These are phyloP conservation scores for Cyprinodon brontotheroides DNA, from an alignment of 2,113 vertebrate genomes.

Conservation along the genomic window DNA sequence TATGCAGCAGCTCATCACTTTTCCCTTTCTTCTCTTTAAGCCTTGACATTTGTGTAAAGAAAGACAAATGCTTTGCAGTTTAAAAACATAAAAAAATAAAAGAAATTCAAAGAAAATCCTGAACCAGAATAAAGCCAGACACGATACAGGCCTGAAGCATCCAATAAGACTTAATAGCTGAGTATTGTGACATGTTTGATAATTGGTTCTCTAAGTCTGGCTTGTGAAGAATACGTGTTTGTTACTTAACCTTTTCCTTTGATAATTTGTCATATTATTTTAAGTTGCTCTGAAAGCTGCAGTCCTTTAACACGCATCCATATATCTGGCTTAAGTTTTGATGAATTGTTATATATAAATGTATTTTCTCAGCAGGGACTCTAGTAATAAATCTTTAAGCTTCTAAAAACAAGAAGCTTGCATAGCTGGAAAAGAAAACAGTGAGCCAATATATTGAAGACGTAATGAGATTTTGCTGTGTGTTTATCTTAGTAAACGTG, in stretches of 20 bases:
- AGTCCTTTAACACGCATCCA: neutral
- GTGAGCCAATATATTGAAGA: neutral
- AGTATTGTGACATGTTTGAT: constrained; percentile 3
- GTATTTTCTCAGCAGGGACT: constrained; percentile 1
- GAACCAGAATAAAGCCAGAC: constrained; percentile 1
- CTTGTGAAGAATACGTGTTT: neutral
- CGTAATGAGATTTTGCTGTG: neutral
- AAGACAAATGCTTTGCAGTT: constrained; percentile 33
- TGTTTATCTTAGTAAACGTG: constrained; percentile 74
- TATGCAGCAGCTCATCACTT: constrained; percentile 30
- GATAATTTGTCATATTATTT: neutral
- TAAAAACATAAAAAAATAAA: neutral
- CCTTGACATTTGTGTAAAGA: constrained; percentile 48
- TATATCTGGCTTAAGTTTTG: constrained; percentile 13
- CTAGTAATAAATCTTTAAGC: neutral
- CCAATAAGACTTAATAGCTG: neutral
- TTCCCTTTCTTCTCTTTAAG: constrained; percentile 39
- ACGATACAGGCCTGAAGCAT: neutral
- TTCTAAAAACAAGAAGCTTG: neutral
- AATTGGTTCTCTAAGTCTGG: neutral
- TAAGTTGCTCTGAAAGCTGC: neutral
- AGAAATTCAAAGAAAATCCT: neutral
- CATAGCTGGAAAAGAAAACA: neutral
- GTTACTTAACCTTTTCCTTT: neutral
- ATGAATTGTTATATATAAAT: constrained; percentile 17